Percentiles rank a stretch among this genome's conserved stretches.
Evolutionary conservation across 2,888 invertebrate genomes (phyloP).

Genomic region (Chrysina gloriosa): DNA sequence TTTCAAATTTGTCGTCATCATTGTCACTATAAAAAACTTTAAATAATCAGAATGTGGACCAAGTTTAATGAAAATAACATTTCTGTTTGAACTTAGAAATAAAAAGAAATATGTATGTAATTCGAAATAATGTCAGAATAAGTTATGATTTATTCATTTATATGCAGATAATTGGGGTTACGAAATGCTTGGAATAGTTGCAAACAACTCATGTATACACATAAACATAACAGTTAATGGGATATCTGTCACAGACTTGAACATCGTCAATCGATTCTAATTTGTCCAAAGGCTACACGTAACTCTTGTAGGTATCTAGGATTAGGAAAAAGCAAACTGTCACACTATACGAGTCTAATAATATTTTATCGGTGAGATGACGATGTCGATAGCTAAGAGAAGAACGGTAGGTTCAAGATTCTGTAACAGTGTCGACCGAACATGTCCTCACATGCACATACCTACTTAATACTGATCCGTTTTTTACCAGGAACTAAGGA

Average conservation of each 20-base stretch:
- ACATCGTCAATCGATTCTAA: background rate
- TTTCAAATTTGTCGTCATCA: too few relatives aligned
- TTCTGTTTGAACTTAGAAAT: too few relatives aligned
- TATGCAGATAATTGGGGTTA: too few relatives aligned
- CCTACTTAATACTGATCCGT: slow-evolving; percentile 2
- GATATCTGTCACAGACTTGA: slow-evolving; percentile 3
- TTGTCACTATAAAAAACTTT: too few relatives aligned
- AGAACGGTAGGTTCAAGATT: slow-evolving; percentile 26
- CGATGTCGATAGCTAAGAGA: background rate
- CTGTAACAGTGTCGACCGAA: slow-evolving; percentile 24
- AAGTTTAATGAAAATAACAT: too few relatives aligned
- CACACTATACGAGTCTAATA: slow-evolving; percentile 9
- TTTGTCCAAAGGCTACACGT: background rate
- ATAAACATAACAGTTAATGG: background rate
- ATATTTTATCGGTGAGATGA: slow-evolving; percentile 16
- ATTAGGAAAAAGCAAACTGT: slow-evolving; percentile 7
- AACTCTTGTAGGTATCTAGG: background rate
- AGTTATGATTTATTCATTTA: too few relatives aligned
- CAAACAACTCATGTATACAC: background rate
- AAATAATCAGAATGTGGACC: too few relatives aligned
- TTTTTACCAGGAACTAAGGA: slow-evolving; percentile 30
- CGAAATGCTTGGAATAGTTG: background rate
- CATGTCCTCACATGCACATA: slow-evolving; percentile 4
- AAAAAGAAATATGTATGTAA: too few relatives aligned
- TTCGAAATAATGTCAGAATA: too few relatives aligned